A percentile compares a stretch with the other conserved stretches of the same genome.
These are phyloP conservation scores for Phasianus colchicus DNA, from an alignment of 2,113 vertebrate species.

Conservation along the genomic window DNA sequence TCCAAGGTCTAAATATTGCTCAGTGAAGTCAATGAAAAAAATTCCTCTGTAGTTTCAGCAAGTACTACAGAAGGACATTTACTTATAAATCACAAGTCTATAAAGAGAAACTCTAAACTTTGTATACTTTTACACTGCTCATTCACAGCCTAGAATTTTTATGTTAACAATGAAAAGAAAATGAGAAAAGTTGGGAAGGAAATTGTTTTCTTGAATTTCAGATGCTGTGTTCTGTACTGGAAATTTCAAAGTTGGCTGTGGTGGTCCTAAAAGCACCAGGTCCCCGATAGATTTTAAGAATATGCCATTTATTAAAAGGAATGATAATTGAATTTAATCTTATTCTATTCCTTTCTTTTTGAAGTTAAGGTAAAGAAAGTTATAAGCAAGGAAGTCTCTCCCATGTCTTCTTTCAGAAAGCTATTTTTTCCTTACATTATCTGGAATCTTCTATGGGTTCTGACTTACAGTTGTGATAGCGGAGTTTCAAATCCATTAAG, in stretches of 20 bases:
- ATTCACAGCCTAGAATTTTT: not conserved
- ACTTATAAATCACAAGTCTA: not conserved
- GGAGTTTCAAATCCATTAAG: not conserved
- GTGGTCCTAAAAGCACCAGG: not conserved
- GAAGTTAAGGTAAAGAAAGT: not conserved
- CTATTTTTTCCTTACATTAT: not conserved
- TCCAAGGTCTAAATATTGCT: not conserved
- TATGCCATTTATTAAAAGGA: rapidly evolving
- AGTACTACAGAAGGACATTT: not conserved
- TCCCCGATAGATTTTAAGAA: not conserved
- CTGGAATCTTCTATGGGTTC: not conserved
- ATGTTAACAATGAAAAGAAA: not conserved
- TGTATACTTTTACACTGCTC: not conserved
- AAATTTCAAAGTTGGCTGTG: not conserved
- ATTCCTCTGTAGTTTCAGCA: not conserved
- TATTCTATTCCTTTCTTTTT: not conserved
- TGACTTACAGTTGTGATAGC: not conserved
- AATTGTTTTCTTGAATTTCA: not conserved
- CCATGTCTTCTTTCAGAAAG: rapidly evolving
- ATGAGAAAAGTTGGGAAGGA: not conserved
- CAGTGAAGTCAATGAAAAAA: not conserved
- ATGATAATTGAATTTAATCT: rapidly evolving
- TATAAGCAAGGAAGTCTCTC: not conserved
- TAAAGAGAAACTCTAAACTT: not conserved
- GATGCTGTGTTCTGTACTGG: not conserved